Conservation (phyloP, 2,113 vertebrate genomes). For the Megaceryle torquata region DNA sequence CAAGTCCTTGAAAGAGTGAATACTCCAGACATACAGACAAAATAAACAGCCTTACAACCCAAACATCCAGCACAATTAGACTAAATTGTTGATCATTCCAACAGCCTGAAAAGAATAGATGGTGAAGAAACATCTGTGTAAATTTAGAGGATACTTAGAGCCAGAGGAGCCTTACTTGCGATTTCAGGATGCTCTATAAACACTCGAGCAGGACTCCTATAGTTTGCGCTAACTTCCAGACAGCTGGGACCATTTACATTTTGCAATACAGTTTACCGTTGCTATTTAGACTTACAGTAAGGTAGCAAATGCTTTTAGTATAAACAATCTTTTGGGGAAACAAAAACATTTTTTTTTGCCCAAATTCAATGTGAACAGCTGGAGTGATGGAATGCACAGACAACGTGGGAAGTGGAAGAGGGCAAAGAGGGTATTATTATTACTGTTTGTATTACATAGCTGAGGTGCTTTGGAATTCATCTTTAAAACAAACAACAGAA, state of each 20-base stretch:
- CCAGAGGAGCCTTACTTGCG: conserved; percentile 22
- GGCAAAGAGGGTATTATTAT: not conserved
- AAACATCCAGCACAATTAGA: conserved; percentile 69
- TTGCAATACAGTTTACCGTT: not conserved
- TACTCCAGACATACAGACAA: conserved; percentile 70
- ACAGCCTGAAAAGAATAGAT: conserved; percentile 53
- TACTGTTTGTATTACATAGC: not conserved
- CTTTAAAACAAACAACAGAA: not conserved
- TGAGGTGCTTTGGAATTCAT: not conserved
- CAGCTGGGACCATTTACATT: conserved; percentile 11
- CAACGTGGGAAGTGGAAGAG: not conserved
- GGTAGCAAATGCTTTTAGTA: conserved; percentile 3
- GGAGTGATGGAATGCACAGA: not conserved
- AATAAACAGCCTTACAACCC: conserved; percentile 67
- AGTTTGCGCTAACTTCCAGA: not conserved
- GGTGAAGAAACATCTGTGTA: conserved; percentile 64
- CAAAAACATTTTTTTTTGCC: not conserved
- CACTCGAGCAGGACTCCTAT: not conserved
- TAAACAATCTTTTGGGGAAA: not conserved
- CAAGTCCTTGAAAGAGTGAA: conserved; percentile 59
- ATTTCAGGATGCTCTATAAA: conserved; percentile 35
- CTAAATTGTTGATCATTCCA: conserved; percentile 75
- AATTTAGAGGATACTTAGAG: conserved; percentile 43
- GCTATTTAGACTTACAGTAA: not conserved
- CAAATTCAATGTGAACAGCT: not conserved